Evolutionary conservation across 2,888 invertebrate species (phyloP), one percentile per base, ranked within the genome.

Genomic region (Sympetrum striolatum): DNA sequence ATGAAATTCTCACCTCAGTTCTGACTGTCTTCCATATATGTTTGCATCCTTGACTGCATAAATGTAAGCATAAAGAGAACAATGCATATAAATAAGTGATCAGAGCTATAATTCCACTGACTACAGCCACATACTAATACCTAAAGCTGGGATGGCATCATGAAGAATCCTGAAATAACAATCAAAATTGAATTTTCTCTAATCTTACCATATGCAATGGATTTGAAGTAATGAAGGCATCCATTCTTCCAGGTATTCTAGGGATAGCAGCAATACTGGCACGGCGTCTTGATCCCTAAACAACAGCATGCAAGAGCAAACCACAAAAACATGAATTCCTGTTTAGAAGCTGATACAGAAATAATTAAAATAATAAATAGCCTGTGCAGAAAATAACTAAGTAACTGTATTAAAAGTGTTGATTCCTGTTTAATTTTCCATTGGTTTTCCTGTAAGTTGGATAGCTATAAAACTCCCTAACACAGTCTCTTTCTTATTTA

Each of bases 251-350:
- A 91, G 94, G 93, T 48, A 94, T 94, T 92, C 95, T 94, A 35
- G 94, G 94, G 91, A 95, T 94, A 90, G 95, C 94, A 12, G 95
- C 95, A 91, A 95, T 95, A 92, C 95, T 95, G 90, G 95, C 95
- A 92, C 95, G 93, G 92, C 95, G 93, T 92, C 93, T 94, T 92
- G 94, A 90, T 37, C 90, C 90, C 86, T 86, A 60, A 60, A 60
- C 60, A 60, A 86, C 37, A 60, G 37, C 37, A 60, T 64, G 6
- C 14, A 64, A 86, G 37, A 86, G 22, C 14, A 3, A 73, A 25
- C 12, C 10, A 73, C 73, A 25, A 25, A 73, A 2, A 31, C 12
- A 73, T 73, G 25, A 73, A 73, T 73, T 73, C 31, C 73, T 12
- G 18, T 18, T 53, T 18, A 53, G 53, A 53, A 18, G 1, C 53